Conservation (phyloP, 1,140 invertebrate species). For the Heterodera schachtii region DNA sequence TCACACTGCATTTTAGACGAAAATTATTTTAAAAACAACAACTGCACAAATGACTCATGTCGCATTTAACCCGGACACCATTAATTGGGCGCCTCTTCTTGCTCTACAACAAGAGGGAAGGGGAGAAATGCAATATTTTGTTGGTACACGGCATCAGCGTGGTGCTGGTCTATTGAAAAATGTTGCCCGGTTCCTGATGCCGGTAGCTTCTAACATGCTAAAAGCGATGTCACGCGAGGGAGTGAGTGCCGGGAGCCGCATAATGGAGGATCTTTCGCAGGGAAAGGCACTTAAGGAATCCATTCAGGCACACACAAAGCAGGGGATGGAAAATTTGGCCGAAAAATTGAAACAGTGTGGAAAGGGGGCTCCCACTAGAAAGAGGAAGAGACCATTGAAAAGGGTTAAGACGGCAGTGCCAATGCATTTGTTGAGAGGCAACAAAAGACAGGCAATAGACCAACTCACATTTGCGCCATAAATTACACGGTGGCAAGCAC, state of each 20-base stretch:
- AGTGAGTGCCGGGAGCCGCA: not conserved
- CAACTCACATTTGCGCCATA: not conserved
- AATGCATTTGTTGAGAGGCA: too few species aligned
- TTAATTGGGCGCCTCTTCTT: slow-evolving; percentile 10
- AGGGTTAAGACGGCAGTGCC: too few species aligned
- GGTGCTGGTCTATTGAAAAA: not conserved
- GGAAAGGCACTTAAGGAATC: slow-evolving; percentile 3
- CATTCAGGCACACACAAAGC: not conserved
- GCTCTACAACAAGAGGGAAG: not conserved
- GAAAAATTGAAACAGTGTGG: slow-evolving; percentile 17
- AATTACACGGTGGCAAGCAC: not conserved
- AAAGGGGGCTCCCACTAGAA: not conserved
- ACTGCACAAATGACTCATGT: not conserved
- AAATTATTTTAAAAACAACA: slow-evolving; percentile 12
- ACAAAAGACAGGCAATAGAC: not conserved
- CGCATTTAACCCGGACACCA: not conserved
- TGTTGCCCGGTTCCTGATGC: slow-evolving; percentile 18
- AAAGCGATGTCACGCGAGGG: not conserved
- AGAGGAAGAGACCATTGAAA: not conserved
- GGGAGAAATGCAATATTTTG: slow-evolving; percentile 12
- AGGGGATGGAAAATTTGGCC: slow-evolving; percentile 8
- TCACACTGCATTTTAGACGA: slow-evolving; percentile 19
- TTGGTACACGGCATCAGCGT: not conserved
- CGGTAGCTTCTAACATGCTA: slow-evolving; percentile 7
- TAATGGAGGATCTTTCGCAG: not conserved